Base-by-base conservation (phyloP, 2,888 invertebrate genomes). In the Caenorhabditis sp. region DNA sequence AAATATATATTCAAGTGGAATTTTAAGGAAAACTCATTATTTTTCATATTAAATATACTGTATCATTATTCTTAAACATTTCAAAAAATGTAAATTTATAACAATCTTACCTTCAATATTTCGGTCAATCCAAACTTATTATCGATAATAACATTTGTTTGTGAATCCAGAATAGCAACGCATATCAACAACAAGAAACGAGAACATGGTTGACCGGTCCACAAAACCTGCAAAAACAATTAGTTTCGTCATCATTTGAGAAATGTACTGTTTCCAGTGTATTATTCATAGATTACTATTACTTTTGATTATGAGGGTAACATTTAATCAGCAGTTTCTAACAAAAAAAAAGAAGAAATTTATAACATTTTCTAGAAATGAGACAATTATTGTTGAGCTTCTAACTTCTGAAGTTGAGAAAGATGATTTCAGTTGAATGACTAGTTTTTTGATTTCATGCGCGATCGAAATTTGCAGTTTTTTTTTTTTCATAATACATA, bases 151-250 rank as follows among this genome's bases (percentile, higher is more conserved):
- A 92, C 91, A 71, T 92, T 91, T 83, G 93, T 94, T 88, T 97
- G 94, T 7, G 92, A 92, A 83, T 95, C 95, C 66, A 99, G 91
- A 88, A 99, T 94, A 63, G 97, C 95, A 68, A 94, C 92, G 87
- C 94, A 94, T 63, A 97, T 91, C n/a, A 99, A 90, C 60, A 99
- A 90, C 89, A 97, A 95, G 89, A 97, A 99, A 89, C 96, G 96
- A 77, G 92, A 91, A 88, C 97, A 97, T 0, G 97, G 97, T 85
- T 94, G 90, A 75, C 93, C 93, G 0, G 97, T 96, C 97, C 97
- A 97, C 7, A 97, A 26, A 23, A 43, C 43, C 43, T 43, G 43
- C 7, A 43, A 43, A 31, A 31, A 31, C 31, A 31, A 31, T n/a
- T n/a, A n/a, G n/a, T n/a, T n/a, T n/a, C n/a, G n/a, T 43, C 5